Percentiles rank a stretch among this genome's conserved stretches.
phyloP scores from a whole-genome alignment of 1,140 invertebrate species.

The Dufourea novaeangliae region DNA sequence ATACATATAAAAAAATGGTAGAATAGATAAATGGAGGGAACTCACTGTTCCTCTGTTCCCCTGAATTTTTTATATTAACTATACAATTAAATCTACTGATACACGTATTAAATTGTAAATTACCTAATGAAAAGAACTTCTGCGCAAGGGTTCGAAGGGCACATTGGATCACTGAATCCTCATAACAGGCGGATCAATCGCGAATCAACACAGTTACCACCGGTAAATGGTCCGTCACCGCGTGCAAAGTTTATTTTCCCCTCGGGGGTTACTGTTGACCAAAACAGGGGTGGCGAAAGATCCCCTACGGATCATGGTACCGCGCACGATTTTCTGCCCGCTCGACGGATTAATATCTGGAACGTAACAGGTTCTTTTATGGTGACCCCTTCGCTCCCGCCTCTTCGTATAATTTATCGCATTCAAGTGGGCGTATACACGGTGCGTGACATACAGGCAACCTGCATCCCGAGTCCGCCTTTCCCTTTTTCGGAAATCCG shows the following conservation, averaged over 20 bases:
- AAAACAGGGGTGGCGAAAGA: not conserved
- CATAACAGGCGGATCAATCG: not conserved
- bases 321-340: conserved; percentile 46
- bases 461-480: conserved; percentile 69
- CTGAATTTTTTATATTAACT: no score
- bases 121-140: not conserved
- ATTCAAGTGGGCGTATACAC: conserved; percentile 61
- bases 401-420: conserved; percentile 71
- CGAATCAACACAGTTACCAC: not conserved
- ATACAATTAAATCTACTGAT: no score
- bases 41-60: no score
- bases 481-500: conserved; percentile 79
- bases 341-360: conserved; percentile 62
- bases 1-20: no score
- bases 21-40: no score
- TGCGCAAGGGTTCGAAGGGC: not conserved
- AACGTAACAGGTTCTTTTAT: conserved; percentile 75
- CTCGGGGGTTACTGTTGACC: not conserved
- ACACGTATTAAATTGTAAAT: no score
- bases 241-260: conserved; percentile 12
- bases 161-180: not conserved
- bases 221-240: not conserved
- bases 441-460: conserved; percentile 64
- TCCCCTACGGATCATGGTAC: not conserved
- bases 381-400: conserved; percentile 56